Evolutionary conservation across 2,113 vertebrate species (phyloP).

Genomic region (Channa argus): DNA sequence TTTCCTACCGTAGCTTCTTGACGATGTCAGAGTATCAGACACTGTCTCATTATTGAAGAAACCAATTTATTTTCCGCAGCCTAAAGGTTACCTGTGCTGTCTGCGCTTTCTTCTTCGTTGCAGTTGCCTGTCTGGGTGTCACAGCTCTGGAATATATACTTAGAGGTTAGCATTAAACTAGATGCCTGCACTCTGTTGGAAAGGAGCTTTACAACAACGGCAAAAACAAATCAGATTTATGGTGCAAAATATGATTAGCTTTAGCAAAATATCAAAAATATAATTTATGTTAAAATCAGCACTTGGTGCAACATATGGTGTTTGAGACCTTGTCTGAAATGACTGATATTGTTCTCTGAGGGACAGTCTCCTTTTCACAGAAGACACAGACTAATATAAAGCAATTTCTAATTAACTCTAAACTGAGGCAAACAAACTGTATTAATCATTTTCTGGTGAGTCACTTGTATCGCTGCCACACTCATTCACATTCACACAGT

Average conservation of each 20-base stretch:
- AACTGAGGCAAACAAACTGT: conserved; percentile 12
- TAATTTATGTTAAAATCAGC: too few species aligned
- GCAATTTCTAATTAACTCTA: neutral
- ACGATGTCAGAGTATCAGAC: conserved; percentile 16
- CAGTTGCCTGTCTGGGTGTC: too few species aligned
- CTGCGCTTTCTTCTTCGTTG: neutral
- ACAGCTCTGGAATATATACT: too few species aligned
- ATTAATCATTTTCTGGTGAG: conserved; percentile 55
- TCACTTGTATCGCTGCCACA: conserved; percentile 46
- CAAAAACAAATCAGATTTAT: too few species aligned
- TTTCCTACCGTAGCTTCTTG: conserved; percentile 9
- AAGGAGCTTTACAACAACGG: neutral
- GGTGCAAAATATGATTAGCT: too few species aligned
- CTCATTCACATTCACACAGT: conserved; percentile 35
- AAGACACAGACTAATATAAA: conserved; percentile 6
- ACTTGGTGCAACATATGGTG: neutral
- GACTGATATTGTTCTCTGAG: neutral
- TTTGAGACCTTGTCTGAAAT: neutral
- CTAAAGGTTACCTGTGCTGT: conserved; percentile 39
- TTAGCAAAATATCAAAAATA: too few species aligned
- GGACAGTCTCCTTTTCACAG: neutral
- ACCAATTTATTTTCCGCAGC: conserved; percentile 42
- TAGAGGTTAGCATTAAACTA: neutral
- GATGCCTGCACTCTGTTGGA: neutral
- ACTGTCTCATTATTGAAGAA: conserved; percentile 26